These are phyloP conservation scores for Mylabris sibirica DNA, from an alignment of 2,888 invertebrate species.

Conservation along the genomic window DNA sequence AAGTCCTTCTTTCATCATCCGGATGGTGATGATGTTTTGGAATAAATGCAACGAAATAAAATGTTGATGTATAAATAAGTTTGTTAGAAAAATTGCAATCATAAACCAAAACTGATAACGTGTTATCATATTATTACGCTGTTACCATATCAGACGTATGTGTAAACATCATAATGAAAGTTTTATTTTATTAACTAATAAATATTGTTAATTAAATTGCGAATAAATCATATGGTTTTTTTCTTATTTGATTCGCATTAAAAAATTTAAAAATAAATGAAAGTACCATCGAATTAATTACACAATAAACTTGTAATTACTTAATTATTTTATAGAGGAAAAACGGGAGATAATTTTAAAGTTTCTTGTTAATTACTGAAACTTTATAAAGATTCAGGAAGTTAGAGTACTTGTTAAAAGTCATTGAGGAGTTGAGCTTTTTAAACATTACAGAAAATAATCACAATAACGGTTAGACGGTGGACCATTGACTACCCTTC, in stretches of 20 bases:
- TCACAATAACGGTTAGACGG: not conserved
- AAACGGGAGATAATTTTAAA: not conserved
- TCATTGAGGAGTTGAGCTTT: not conserved
- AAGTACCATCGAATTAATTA: not conserved
- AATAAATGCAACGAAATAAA: not conserved
- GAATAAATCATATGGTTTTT: not conserved
- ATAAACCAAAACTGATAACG: conserved; percentile 13
- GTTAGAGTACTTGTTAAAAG: not conserved
- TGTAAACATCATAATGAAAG: not conserved
- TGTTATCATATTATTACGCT: not conserved
- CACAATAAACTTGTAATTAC: not conserved
- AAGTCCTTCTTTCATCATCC: conserved; percentile 7
- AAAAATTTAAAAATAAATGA: not conserved
- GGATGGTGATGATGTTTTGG: not conserved
- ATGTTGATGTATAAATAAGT: not conserved
- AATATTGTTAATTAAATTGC: not conserved
- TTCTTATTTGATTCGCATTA: not conserved
- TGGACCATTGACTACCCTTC: not conserved
- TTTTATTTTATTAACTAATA: not conserved
- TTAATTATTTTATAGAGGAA: not conserved
- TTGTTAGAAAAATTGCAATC: not conserved
- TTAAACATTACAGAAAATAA: not conserved
- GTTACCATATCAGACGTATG: not conserved
- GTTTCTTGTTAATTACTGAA: not conserved
- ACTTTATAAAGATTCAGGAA: not conserved